Percentiles rank a stretch among this genome's conserved stretches.
Conservation (phyloP, 2,113 vertebrate species). For the Mesembrinibis cayennensis region DNA sequence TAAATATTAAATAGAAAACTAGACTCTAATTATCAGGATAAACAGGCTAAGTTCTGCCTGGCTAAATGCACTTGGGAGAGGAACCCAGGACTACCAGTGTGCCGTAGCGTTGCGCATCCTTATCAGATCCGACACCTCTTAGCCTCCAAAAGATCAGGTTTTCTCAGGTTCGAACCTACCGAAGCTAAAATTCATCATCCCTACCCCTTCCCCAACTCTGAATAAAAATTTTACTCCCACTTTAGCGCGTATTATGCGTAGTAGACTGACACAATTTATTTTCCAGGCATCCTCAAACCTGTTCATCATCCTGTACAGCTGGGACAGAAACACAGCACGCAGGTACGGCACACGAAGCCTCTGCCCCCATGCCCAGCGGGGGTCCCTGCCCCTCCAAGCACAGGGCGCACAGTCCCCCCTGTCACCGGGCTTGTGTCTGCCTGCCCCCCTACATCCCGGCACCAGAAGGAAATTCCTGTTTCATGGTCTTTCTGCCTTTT, state of each 20-base stretch:
- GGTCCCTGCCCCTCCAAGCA: not conserved
- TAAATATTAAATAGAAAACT: slow-evolving; percentile 61
- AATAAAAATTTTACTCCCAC: not conserved
- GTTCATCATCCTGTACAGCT: not conserved
- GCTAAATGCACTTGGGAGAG: slow-evolving; percentile 18
- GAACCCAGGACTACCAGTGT: not conserved
- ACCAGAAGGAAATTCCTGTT: not conserved
- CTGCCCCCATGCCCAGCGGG: rapidly evolving
- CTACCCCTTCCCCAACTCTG: not conserved
- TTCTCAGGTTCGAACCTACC: not conserved
- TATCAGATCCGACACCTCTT: not conserved
- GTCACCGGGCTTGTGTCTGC: not conserved
- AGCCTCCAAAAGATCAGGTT: not conserved
- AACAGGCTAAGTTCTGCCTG: slow-evolving; percentile 52
- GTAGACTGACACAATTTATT: not conserved
- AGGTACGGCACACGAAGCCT: not conserved
- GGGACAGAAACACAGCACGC: not conserved
- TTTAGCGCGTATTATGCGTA: not conserved
- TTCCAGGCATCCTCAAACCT: not conserved
- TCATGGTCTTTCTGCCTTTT: not conserved
- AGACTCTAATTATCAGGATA: slow-evolving; percentile 58
- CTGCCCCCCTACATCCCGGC: not conserved
- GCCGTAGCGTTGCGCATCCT: not conserved
- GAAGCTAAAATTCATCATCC: not conserved
- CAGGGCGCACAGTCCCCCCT: no score